These are phyloP conservation scores for Fulica atra DNA, from an alignment of 2,113 vertebrate genomes.

Conservation along the genomic window DNA sequence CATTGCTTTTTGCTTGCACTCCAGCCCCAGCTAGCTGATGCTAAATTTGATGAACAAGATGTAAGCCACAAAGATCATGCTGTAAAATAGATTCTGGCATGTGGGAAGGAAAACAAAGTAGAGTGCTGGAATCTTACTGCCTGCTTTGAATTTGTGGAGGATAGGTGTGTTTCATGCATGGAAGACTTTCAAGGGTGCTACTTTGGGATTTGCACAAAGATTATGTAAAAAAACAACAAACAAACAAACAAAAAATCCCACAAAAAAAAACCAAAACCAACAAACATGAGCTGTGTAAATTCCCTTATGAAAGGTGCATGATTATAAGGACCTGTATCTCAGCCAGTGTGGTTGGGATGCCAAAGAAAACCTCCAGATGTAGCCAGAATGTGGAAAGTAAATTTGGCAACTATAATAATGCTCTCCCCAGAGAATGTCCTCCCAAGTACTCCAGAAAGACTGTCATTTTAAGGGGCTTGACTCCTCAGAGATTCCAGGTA, in stretches of 20 bases:
- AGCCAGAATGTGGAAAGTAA: not conserved
- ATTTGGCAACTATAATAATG: not conserved
- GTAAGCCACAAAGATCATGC: not conserved
- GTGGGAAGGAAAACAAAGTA: not conserved
- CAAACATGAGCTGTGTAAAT: not conserved
- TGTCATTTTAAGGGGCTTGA: not conserved
- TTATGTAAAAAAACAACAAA: not conserved
- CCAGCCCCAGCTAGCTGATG: not conserved
- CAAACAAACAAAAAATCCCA: not conserved
- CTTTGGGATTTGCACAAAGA: not conserved
- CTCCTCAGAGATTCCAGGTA: not conserved
- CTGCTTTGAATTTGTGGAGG: not conserved
- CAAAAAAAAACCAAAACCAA: not conserved
- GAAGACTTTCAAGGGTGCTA: not conserved
- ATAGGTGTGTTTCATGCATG: not conserved
- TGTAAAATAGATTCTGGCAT: not conserved
- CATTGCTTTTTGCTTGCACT: not conserved
- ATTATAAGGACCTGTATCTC: not conserved
- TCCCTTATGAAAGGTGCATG: not conserved
- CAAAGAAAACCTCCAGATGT: not conserved
- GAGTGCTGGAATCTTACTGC: not conserved
- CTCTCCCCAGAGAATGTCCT: not conserved
- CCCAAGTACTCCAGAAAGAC: not conserved
- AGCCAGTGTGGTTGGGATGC: not conserved
- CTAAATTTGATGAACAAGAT: slow-evolving; percentile 11